These are phyloP conservation scores for Solenodon paradoxus DNA, from an alignment of 2,113 vertebrate genomes.

Conservation along the genomic window DNA sequence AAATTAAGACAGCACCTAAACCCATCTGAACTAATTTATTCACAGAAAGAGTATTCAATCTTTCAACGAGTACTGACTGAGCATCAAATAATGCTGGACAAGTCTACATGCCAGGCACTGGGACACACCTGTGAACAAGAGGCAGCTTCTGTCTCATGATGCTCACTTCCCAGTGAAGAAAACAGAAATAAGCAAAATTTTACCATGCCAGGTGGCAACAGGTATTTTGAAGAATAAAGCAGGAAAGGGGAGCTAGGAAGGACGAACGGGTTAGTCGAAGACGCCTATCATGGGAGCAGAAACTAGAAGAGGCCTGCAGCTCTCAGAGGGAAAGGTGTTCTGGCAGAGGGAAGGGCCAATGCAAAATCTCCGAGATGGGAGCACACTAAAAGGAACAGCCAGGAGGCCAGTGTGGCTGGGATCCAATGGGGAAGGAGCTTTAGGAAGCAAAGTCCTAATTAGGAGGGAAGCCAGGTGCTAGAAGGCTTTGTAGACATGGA, in stretches of 20 bases:
- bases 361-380: not conserved
- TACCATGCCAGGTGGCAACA: not conserved
- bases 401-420: not conserved
- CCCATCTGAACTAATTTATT: not conserved
- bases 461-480: not conserved
- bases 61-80: not conserved
- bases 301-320: not conserved
- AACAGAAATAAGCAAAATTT: not conserved
- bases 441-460: not conserved
- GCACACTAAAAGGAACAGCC: not conserved
- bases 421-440: not conserved
- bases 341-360: not conserved
- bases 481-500: not conserved
- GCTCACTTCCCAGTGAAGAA: not conserved
- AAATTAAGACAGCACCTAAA: not conserved
- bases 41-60: not conserved
- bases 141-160: rapidly evolving
- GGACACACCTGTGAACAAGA: not conserved
- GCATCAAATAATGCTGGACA: no score
- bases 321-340: not conserved
- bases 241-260: not conserved
- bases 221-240: not conserved
- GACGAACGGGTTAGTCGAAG: no score
- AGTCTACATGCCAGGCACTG: not conserved
- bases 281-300: not conserved